Evolutionary conservation across 2,113 vertebrate genomes (phyloP), one percentile per base, ranked within the genome.

Genomic region (Zapornia atra): DNA sequence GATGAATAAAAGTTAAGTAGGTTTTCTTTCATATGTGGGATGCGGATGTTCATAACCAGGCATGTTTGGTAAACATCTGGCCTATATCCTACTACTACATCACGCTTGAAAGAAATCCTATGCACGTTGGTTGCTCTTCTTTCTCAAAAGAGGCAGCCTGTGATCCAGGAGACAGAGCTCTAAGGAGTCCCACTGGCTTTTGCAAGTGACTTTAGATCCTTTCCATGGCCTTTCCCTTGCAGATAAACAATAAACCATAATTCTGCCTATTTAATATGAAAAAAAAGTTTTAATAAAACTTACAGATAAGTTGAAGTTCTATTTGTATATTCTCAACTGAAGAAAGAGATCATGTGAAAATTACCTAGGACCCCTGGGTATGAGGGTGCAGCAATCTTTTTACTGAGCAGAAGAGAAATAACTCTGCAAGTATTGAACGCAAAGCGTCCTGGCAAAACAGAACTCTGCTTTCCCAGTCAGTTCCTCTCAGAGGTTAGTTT

Each of bases 371-470:
- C 29, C 29, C 7, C 44, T 4, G 76, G 6, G 2, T 57, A 31
- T 21, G 9, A 69, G 16, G 20, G 5, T 38, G 7, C 26, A 68
- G 8, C 6, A 36, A 16, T 28, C n/a, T 70, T 78, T 31, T 50
- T 42, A 59, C 17, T 59, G 18, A 56, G 17, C 7, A 79, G 31
- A 56, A 51, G 34, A 11, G 50, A 17, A 83, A 59, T 34, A 76
- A 82, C 4, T 42, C 46, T 48, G 42, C 29, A 84, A 38, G 5
- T 24, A 5, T 7, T 60, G 34, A 12, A 64, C 38, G 2, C 11
- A 61, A 44, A 51, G 0, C 0, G 25, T 59, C n/a, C 16, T 66
- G 26, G 26, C 31, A 70, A 8, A 78, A 28, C 25, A n/a, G 11
- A 77, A 10, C 15, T 61, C 75, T 79, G 14, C 57, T 94, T 82